Conservation (phyloP, 2,888 invertebrate genomes). For the Achlya flavicornis region DNA sequence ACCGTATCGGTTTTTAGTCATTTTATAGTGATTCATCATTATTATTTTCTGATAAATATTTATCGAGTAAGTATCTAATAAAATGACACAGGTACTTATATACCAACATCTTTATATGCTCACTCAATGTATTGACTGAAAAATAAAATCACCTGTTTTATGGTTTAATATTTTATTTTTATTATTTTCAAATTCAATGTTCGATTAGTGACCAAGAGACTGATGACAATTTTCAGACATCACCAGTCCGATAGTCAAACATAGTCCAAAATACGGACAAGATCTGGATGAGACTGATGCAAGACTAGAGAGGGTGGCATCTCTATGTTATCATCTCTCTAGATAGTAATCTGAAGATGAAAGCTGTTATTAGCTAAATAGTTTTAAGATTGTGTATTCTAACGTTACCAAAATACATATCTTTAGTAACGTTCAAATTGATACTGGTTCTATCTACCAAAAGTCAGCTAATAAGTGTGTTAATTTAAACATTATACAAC, state of each 20-base stretch:
- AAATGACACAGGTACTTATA: background rate
- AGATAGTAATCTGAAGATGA: background rate
- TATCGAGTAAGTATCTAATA: background rate
- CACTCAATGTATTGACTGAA: background rate
- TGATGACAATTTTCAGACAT: background rate
- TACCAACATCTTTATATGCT: background rate
- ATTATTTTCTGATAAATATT: background rate
- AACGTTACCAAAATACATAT: background rate
- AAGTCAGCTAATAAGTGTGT: constrained; percentile 30
- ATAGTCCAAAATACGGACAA: background rate
- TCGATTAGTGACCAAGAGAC: too few species aligned
- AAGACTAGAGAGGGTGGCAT: too few species aligned
- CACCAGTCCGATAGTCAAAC: background rate
- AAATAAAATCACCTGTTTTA: background rate
- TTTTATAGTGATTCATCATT: background rate
- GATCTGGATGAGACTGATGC: background rate
- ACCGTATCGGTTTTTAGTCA: too few species aligned
- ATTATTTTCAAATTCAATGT: background rate
- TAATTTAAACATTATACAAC: constrained; percentile 30
- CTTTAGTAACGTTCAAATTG: background rate
- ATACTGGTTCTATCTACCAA: constrained; percentile 39
- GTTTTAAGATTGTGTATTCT: too few species aligned
- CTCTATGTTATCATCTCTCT: too few species aligned
- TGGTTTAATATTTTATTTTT: background rate
- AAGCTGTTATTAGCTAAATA: background rate